Percentiles rank a stretch among this genome's conserved stretches.
Evolutionary conservation across 2,113 vertebrate species (phyloP).

Genomic region (Triplophysa dalaica): DNA sequence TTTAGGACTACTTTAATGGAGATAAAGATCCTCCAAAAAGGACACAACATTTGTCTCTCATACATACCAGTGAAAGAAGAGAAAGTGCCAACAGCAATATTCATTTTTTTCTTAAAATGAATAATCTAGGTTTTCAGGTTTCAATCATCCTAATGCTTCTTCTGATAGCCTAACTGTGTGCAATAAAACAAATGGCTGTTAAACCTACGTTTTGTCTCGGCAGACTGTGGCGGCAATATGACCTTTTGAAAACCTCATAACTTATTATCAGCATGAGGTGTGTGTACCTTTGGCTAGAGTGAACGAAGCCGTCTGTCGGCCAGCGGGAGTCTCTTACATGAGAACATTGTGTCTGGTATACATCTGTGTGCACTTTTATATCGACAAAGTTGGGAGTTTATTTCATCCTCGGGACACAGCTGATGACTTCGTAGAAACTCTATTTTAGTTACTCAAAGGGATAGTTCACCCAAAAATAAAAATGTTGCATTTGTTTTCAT

Average conservation of each 20-base stretch:
- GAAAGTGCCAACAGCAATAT: too few relatives aligned
- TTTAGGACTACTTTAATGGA: background rate
- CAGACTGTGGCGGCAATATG: background rate
- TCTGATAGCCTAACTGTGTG: background rate
- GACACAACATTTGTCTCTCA: background rate
- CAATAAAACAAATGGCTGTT: slow-evolving; percentile 14
- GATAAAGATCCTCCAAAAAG: background rate
- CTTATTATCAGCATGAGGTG: slow-evolving; percentile 27
- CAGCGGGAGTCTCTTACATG: slow-evolving; percentile 11
- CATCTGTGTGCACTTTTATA: background rate
- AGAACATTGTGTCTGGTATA: slow-evolving; percentile 5
- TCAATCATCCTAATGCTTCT: slow-evolving; percentile 29
- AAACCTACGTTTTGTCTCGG: background rate
- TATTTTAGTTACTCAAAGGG: background rate
- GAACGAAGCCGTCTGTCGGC: slow-evolving; percentile 2
- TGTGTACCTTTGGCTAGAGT: background rate
- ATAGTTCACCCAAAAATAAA: background rate
- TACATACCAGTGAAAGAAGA: too few relatives aligned
- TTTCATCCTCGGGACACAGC: too few relatives aligned
- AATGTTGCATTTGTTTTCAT: background rate
- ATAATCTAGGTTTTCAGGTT: background rate
- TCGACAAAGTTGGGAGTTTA: background rate
- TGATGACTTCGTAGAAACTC: too few relatives aligned
- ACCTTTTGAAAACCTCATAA: slow-evolving; percentile 31
- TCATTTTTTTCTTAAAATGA: too few relatives aligned